Evolutionary conservation across 2,797 vertebrate genomes (phyloP).

Genomic region (Muraenolepis orangiensis): DNA sequence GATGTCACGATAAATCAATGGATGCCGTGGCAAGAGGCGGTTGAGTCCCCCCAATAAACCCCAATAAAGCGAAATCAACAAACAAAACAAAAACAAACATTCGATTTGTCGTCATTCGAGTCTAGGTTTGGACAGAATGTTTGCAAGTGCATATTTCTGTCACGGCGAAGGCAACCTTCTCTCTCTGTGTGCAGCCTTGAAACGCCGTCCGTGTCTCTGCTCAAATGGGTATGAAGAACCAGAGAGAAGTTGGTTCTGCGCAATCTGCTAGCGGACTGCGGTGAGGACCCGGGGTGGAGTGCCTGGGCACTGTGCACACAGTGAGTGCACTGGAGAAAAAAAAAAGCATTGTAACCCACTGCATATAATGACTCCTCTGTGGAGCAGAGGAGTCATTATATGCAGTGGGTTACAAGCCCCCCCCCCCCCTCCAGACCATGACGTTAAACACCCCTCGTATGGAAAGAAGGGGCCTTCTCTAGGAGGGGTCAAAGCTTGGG

Average conservation of each 20-base stretch:
- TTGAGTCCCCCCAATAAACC: neutral
- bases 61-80: conserved; percentile 22
- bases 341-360: neutral
- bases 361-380: neutral
- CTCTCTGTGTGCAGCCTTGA: neutral
- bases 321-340: neutral
- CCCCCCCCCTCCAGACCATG: neutral
- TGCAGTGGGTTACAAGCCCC: neutral
- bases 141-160: neutral
- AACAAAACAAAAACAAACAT: conserved; percentile 8
- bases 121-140: too few relatives aligned
- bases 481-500: neutral
- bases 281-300: neutral
- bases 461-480: neutral
- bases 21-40: neutral
- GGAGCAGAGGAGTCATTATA: too few relatives aligned
- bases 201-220: neutral
- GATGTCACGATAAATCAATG: neutral
- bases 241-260: neutral
- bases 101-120: neutral
- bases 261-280: neutral
- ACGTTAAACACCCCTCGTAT: neutral
- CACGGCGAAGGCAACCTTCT: neutral
- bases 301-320: neutral
- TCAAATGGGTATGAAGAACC: neutral